A percentile compares a stretch with the other conserved stretches of the same genome.
Conservation (phyloP, 2,888 invertebrate genomes). For the Lottia scabra region DNA sequence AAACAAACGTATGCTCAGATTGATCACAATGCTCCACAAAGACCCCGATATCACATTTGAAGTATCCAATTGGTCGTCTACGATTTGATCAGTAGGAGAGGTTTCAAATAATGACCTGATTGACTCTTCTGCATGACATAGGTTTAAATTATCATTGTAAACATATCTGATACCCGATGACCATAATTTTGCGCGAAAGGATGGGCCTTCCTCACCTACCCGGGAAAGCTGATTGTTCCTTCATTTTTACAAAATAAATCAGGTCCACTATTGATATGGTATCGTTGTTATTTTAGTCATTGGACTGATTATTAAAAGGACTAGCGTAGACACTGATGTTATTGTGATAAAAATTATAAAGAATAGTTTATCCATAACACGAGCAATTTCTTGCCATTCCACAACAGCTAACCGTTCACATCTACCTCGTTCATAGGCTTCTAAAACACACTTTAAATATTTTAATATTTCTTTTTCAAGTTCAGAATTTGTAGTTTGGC, state of each 20-base stretch:
- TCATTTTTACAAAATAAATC: too few species aligned
- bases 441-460: conserved; percentile 55
- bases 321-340: conserved; percentile 70
- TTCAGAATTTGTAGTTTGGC: conserved; percentile 6
- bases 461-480: conserved; percentile 54
- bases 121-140: not conserved
- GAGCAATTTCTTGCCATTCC: conserved; percentile 70
- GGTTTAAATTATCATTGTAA: not conserved
- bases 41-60: too few species aligned
- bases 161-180: not conserved
- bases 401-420: conserved; percentile 46
- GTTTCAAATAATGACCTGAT: not conserved
- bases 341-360: conserved; percentile 72
- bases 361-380: conserved; percentile 71
- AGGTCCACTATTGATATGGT: conserved; percentile 6
- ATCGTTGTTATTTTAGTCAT: conserved; percentile 41
- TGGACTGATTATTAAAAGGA: conserved; percentile 71
- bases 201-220: not conserved
- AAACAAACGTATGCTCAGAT: too few species aligned
- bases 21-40: too few species aligned
- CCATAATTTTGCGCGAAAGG: conserved; percentile 11
- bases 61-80: too few species aligned
- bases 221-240: not conserved
- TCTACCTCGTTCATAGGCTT: conserved; percentile 49
- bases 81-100: not conserved